Evolutionary conservation across 2,113 vertebrate species (phyloP), one percentile per base, ranked within the genome.

Genomic region (Centropus bengalensis): DNA sequence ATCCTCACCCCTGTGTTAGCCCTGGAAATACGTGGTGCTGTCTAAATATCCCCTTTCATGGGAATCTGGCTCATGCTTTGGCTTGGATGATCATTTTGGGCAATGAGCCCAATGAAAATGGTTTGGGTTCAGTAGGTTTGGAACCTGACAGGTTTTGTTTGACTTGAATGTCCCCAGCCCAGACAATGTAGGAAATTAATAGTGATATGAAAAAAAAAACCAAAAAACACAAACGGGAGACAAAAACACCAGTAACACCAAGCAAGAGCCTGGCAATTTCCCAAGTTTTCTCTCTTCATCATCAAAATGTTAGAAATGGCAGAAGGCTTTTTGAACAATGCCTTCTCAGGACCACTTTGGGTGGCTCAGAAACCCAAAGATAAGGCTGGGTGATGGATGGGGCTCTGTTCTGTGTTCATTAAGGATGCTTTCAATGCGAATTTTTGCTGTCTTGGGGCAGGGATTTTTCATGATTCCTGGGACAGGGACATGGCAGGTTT

Each of bases 101-200:
- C 82, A 91, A n/a, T 23, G 51, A 82, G 68, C 66, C 68, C 7
- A 0, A 83, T 74, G 51, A 52, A 86, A 78, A 67, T 38, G 63
- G 56, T 36, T 80, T 47, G 78, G 55, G 33, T 82, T 77, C 68
- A 68, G 0, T 20, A 12, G 30, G 7, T 45, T 93, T 85, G 80
- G 52, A 80, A 70, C 88, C 55, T 60, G 75, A 33, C 21, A 71
- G 45, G 38, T 51, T 93, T 89, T 49, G 40, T 70, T 87, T 89
- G 47, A 52, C 40, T 81, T 70, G 52, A 78, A 64, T 33, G 79
- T 59, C 71, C 64, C 23, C 63, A 80, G 24, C 58, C 82, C 10
- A 42, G 19, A 36, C 80, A 55, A 77, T 12, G 20, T 19, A 76
- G 63, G 78, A 23, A 76, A 58, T 51, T 87, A 66, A 38, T 33